Conservation (phyloP, 2,113 vertebrate genomes). For the Cromileptes altivelis region DNA sequence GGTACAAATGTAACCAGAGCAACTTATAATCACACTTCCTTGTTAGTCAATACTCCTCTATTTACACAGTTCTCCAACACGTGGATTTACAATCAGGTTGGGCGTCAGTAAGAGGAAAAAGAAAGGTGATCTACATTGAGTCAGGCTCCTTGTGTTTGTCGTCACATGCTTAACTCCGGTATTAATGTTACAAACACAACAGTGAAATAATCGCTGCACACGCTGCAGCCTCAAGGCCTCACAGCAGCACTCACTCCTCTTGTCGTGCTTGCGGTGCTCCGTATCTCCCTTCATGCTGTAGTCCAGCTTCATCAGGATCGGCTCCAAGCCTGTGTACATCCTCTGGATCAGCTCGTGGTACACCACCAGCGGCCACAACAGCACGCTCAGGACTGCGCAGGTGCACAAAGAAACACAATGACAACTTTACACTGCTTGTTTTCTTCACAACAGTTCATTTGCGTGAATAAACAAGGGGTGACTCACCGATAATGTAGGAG, state of each 20-base stretch:
- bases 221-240: fast-evolving
- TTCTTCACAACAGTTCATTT: not conserved
- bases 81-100: not conserved
- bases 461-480: conserved; percentile 4
- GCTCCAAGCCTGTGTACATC: conserved; percentile 98
- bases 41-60: not conserved
- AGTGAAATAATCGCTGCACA: not conserved
- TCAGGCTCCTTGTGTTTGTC: not conserved
- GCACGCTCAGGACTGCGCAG: conserved; percentile 91
- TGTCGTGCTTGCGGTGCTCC: conserved; percentile 93
- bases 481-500: conserved; percentile 98
- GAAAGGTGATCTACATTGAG: not conserved
- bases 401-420: not conserved
- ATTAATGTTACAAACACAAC: not conserved
- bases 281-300: conserved; percentile 99
- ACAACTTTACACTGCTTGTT: not conserved
- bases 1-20: conserved; percentile 1
- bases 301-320: conserved; percentile 98
- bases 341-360: conserved; percentile 98
- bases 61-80: not conserved
- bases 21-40: not conserved
- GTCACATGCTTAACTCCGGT: too few species aligned
- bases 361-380: conserved; percentile 97
- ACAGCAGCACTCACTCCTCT: conserved; percentile 90
- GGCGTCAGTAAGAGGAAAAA: not conserved